Conservation (phyloP, 2,888 invertebrate genomes). For the Exephanes ischioxanthus region DNA sequence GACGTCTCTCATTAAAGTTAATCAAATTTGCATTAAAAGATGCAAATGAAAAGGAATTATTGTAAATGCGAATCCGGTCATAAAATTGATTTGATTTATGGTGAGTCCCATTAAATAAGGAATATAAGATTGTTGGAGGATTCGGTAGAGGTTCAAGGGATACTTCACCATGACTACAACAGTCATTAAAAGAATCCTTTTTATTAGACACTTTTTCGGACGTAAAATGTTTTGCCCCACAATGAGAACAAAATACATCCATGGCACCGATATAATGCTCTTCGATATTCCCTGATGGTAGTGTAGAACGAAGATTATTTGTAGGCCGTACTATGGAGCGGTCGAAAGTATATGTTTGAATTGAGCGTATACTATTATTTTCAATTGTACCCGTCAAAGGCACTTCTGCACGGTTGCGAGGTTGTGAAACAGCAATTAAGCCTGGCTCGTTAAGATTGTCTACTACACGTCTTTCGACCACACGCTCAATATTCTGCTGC, state of each 20-base stretch:
- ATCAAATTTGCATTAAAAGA: slow-evolving; percentile 65
- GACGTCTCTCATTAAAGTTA: slow-evolving; percentile 25
- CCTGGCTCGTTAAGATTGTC: not conserved
- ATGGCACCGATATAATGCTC: slow-evolving; percentile 46
- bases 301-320: slow-evolving; percentile 7
- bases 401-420: not conserved
- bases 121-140: not conserved
- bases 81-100: slow-evolving; percentile 40
- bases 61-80: slow-evolving; percentile 41
- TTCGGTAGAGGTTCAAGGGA: slow-evolving; percentile 22
- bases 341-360: not conserved
- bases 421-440: not conserved
- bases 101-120: slow-evolving; percentile 29
- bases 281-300: not conserved
- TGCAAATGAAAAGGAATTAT: slow-evolving; percentile 59
- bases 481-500: not conserved
- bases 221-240: slow-evolving; percentile 43
- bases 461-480: slow-evolving; percentile 2
- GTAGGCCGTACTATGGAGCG: not conserved
- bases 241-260: slow-evolving; percentile 42
- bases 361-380: not conserved
- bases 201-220: slow-evolving; percentile 44
- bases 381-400: not conserved
- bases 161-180: slow-evolving; percentile 48
- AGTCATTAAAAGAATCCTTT: slow-evolving; percentile 51